Evolutionary conservation across 2,888 invertebrate species (phyloP).

Genomic region (Erpobdella octoculata): DNA sequence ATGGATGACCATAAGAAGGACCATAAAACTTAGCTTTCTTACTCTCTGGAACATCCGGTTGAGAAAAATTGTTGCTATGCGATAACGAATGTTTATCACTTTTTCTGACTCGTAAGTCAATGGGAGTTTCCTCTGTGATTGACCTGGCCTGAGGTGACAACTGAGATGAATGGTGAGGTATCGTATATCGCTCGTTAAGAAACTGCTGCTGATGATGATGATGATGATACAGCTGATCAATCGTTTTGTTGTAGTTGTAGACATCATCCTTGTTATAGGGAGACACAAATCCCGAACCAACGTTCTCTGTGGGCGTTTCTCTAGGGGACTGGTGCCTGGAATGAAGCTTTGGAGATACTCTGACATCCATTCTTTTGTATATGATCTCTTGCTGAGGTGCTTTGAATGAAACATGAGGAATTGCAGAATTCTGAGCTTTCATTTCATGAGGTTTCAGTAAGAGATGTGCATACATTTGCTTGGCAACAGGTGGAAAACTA

Average conservation of each 20-base stretch:
- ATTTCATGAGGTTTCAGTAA: neutral
- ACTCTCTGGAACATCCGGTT: neutral
- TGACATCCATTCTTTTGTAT: neutral
- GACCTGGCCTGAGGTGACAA: neutral
- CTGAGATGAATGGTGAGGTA: neutral
- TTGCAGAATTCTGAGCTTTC: neutral
- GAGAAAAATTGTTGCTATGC: neutral
- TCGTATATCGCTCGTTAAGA: neutral
- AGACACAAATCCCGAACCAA: neutral
- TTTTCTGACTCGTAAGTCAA: conserved; percentile 1
- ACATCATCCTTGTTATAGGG: neutral
- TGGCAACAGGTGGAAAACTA: neutral
- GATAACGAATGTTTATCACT: neutral
- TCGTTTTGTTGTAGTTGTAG: neutral
- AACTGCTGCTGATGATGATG: neutral
- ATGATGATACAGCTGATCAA: conserved; percentile 4
- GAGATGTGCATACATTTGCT: too few relatives aligned
- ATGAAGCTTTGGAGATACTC: neutral
- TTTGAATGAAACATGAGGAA: neutral
- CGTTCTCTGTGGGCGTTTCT: neutral
- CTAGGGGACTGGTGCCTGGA: neutral
- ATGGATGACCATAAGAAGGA: neutral
- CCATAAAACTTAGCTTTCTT: neutral
- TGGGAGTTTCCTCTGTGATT: neutral
- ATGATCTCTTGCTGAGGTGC: neutral